A percentile compares a stretch with the other conserved stretches of the same genome.
These are phyloP conservation scores for Acomys russatus DNA, from an alignment of 2,797 vertebrate genomes.

Conservation along the genomic window DNA sequence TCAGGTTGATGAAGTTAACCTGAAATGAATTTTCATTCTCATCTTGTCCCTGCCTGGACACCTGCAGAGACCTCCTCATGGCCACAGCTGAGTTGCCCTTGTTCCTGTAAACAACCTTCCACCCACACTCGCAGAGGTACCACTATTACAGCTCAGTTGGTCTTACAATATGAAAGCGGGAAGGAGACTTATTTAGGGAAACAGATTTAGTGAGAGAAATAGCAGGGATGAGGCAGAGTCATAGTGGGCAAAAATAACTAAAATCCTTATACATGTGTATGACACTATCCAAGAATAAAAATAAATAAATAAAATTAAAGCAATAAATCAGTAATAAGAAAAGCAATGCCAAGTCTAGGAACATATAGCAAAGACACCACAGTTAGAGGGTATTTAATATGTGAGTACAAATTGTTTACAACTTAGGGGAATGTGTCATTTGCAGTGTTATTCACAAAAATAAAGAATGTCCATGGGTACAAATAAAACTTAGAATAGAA, in stretches of 20 bases:
- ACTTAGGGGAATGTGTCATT: not conserved
- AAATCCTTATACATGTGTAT: not conserved
- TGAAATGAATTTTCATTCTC: not conserved
- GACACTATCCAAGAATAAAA: not conserved
- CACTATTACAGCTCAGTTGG: not conserved
- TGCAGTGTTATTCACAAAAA: not conserved
- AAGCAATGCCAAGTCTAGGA: not conserved
- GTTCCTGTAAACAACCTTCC: not conserved
- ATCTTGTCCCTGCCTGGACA: not conserved
- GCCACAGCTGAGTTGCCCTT: not conserved
- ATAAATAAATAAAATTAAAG: not conserved
- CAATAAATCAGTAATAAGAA: not conserved
- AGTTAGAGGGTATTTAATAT: not conserved
- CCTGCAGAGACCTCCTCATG: not conserved
- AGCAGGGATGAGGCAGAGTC: not conserved
- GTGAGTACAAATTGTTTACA: not conserved
- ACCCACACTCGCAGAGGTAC: fast-evolving
- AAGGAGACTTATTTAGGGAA: not conserved
- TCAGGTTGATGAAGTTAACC: not conserved
- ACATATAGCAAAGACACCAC: not conserved
- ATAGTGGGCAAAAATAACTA: not conserved
- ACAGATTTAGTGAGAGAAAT: not conserved
- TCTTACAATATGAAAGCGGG: not conserved
- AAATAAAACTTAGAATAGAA: not conserved
- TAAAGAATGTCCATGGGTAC: not conserved